Evolutionary conservation across 2,113 vertebrate genomes (phyloP).

Genomic region (Synodontis membranacea): DNA sequence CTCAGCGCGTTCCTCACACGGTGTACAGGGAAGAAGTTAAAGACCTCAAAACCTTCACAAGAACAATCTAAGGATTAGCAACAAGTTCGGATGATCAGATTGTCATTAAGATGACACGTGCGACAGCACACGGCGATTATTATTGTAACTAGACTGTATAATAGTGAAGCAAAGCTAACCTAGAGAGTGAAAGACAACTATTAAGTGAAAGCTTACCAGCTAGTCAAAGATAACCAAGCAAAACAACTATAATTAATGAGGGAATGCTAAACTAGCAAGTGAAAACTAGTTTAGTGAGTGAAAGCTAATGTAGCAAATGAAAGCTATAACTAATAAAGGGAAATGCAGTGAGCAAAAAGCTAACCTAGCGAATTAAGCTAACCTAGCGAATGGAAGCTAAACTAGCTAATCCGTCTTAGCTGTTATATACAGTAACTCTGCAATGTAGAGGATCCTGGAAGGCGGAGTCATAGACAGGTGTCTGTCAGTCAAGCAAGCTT

Average conservation of each 20-base stretch:
- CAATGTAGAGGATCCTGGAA: not conserved
- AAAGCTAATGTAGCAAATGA: not conserved
- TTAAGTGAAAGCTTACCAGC: not conserved
- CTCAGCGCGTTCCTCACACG: not conserved
- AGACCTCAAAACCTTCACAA: not conserved
- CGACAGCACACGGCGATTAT: too few relatives aligned
- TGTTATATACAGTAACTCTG: not conserved
- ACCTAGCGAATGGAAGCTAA: not conserved
- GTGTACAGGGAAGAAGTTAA: not conserved
- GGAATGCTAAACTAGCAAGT: not conserved
- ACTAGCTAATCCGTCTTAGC: not conserved
- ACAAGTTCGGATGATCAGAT: too few relatives aligned
- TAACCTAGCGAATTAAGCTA: not conserved
- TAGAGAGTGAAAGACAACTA: not conserved
- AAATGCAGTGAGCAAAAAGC: not conserved
- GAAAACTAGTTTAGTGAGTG: not conserved
- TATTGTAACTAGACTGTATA: too few relatives aligned
- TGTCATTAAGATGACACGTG: too few relatives aligned
- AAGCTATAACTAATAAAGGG: not conserved
- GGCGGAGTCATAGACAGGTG: not conserved
- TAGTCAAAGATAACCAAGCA: not conserved
- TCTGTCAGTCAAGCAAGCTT: not conserved
- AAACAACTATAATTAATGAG: not conserved
- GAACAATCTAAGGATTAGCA: too few relatives aligned
- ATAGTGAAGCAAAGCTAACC: not conserved